Evolutionary conservation across 2,888 invertebrate species (phyloP).

Genomic region (Leptopilina myrica): DNA sequence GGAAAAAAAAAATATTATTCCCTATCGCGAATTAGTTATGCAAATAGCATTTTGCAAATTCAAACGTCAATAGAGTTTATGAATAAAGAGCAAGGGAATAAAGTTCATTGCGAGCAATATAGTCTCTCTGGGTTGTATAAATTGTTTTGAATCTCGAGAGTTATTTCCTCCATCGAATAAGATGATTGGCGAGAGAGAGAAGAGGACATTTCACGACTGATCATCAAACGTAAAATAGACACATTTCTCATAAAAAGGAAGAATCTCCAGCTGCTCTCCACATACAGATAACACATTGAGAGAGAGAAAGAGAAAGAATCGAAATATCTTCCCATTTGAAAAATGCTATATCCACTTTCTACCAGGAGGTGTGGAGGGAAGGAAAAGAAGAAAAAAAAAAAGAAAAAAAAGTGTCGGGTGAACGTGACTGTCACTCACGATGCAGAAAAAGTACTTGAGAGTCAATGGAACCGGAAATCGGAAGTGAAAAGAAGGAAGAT

Average conservation of each 20-base stretch:
- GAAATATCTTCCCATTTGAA: slow-evolving; percentile 4
- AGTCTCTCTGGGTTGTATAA: not conserved
- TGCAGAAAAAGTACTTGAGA: slow-evolving; percentile 24
- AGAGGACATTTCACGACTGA: slow-evolving; percentile 33
- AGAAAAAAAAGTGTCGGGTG: slow-evolving; percentile 9
- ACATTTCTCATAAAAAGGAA: slow-evolving; percentile 10
- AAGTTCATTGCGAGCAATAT: not conserved
- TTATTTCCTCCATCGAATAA: slow-evolving; percentile 26
- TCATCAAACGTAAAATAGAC: slow-evolving; percentile 30
- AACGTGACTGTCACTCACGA: slow-evolving; percentile 15
- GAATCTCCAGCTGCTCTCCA: not conserved
- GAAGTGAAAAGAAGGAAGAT: not conserved
- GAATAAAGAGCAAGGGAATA: not conserved
- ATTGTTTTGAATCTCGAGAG: slow-evolving; percentile 11
- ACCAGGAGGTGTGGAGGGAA: not conserved
- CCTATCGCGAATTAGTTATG: not conserved
- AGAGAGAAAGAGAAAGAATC: not conserved
- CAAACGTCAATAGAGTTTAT: slow-evolving; percentile 8
- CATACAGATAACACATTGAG: not conserved
- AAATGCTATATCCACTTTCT: slow-evolving; percentile 31
- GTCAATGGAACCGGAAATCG: slow-evolving; percentile 9
- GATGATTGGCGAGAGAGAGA: not conserved
- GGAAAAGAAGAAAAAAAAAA: not conserved
- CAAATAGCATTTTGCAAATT: not conserved
- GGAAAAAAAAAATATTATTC: too few species aligned